Evolutionary conservation across 1,140 invertebrate genomes (phyloP), one percentile per base, ranked within the genome.

Genomic region (Zaprionus tsacasi): DNA sequence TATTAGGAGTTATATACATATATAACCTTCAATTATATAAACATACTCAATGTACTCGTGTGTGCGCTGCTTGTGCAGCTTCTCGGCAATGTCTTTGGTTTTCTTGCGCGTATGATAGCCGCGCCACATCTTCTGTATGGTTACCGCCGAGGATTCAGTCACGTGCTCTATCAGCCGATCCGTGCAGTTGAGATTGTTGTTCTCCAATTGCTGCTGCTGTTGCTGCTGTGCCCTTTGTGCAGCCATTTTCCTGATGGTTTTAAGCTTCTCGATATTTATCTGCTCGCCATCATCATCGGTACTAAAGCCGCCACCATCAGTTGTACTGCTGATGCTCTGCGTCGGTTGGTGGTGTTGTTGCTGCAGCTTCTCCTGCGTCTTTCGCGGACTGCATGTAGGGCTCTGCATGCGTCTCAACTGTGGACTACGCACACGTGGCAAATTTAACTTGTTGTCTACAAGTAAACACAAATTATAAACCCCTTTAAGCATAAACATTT

Each of bases 51-150:
- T 97, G 91, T 98, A 97, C 83, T 98, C 96, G 82, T 97, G 95
- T 8, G 96, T 96, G 79, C 97, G 94, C 61, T 96, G 95, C 67
- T 95, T 95, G 79, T 98, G 95, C 6, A 98, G 95, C 30, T 96
- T 96, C 80, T 97, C 95, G 58, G 96, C 94, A 91, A 96, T 93
- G 91, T 96, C 94, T 57, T 95, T 87, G 5, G 96, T 96, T 85
- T 96, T 95, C 77, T 97, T 96, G 76, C 97, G 93, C 17, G 96
- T 96, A 50, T 95, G 94, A 93, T 97, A 98, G 0, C 98, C 97
- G 45, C 97, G 93, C 98, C 97, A 98, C 91, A 96, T 95, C 90
- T 96, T 96, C 93, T 98, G 98, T 86, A 98, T 98, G 33, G 95
- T 95, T 25, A 96, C 94, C 0, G 97, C 97, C 27, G 97, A 92